A percentile compares a stretch with the other conserved stretches of the same genome.
phyloP scores from a whole-genome alignment of 2,113 vertebrate genomes.

The Verasper variegatus region DNA sequence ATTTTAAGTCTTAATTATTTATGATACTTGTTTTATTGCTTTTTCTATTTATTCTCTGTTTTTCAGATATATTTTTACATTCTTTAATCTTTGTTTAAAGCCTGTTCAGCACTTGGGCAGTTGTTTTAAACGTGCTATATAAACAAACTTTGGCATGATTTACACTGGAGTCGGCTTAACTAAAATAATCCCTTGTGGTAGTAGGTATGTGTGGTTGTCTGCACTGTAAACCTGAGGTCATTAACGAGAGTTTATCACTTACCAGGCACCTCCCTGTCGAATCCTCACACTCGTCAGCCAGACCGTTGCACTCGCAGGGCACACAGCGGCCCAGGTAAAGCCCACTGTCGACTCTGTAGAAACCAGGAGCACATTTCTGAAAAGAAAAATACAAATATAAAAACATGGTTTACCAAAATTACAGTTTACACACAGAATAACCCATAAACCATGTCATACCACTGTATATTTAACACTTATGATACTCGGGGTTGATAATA shows the following conservation, averaged over 20 bases:
- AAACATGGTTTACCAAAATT: not conserved
- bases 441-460: not conserved
- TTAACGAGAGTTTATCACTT: slow-evolving; percentile 68
- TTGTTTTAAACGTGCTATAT: not conserved
- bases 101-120: too few relatives aligned
- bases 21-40: too few relatives aligned
- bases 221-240: not conserved
- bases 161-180: slow-evolving; percentile 4
- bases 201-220: not conserved
- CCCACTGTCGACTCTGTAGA: slow-evolving; percentile 84
- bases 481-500: too few relatives aligned
- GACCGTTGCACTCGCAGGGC: slow-evolving; percentile 89
- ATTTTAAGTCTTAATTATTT: too few relatives aligned
- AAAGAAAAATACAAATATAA: slow-evolving; percentile 23
- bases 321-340: slow-evolving; percentile 84
- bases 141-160: not conserved
- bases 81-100: too few relatives aligned
- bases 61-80: too few relatives aligned
- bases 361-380: slow-evolving; percentile 89
- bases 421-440: not conserved
- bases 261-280: slow-evolving; percentile 90
- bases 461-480: not conserved
- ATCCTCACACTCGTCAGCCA: slow-evolving; percentile 88
- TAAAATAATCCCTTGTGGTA: not conserved
- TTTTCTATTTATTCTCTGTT: too few relatives aligned